These are phyloP conservation scores for Perca flavescens DNA, from an alignment of 2,113 vertebrate genomes.

Conservation along the genomic window DNA sequence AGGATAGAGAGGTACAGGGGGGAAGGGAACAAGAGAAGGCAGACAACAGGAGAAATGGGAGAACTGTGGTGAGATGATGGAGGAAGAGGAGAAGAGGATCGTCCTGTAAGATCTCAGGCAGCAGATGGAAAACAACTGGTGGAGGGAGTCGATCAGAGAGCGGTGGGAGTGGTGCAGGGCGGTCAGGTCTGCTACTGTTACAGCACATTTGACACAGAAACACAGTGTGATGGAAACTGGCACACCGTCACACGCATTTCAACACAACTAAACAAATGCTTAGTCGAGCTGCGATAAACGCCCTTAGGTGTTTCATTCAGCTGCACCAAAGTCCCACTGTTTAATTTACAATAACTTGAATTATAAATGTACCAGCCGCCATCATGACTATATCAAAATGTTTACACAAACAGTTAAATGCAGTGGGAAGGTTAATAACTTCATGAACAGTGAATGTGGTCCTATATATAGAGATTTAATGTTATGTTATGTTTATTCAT, in stretches of 20 bases:
- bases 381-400: constrained; percentile 14
- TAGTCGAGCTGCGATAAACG: constrained; percentile 53
- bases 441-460: not conserved
- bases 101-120: constrained; percentile 69
- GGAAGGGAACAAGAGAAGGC: constrained; percentile 5
- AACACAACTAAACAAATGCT: constrained; percentile 65
- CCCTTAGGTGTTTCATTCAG: constrained; percentile 56
- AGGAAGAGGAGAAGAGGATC: constrained; percentile 23
- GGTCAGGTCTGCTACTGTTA: constrained; percentile 66
- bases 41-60: constrained; percentile 31
- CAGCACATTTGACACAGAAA: constrained; percentile 46
- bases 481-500: too few relatives aligned
- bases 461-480: not conserved
- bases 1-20: constrained; percentile 29
- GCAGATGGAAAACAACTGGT: constrained; percentile 87
- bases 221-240: constrained; percentile 50
- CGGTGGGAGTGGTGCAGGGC: constrained; percentile 68
- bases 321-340: constrained; percentile 33
- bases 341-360: constrained; percentile 59
- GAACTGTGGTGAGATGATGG: constrained; percentile 19
- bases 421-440: constrained; percentile 7
- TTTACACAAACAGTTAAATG: constrained; percentile 32
- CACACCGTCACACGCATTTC: constrained; percentile 44
- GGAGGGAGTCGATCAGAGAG: constrained; percentile 77
- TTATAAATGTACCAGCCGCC: constrained; percentile 64